Conservation (phyloP, 2,113 vertebrate genomes). For the Onychostruthus taczanowskii region DNA sequence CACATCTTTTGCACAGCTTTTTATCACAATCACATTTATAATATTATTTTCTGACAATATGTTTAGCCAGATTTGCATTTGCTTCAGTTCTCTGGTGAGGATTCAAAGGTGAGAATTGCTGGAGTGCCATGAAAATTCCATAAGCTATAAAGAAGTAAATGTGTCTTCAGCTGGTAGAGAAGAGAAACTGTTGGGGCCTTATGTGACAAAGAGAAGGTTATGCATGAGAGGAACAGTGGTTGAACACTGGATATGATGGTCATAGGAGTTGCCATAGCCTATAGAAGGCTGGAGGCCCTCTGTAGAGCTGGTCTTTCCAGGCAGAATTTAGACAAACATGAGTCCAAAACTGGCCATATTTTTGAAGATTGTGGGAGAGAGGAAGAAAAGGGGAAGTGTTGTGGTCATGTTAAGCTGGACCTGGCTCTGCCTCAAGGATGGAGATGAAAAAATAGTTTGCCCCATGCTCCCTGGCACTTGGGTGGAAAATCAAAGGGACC, state of each 20-base stretch:
- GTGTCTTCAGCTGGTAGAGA: background rate
- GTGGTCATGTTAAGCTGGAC: background rate
- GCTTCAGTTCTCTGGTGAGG: background rate
- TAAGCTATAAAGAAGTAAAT: background rate
- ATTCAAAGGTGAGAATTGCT: background rate
- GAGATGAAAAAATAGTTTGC: background rate
- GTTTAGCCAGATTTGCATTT: background rate
- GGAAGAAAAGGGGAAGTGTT: background rate
- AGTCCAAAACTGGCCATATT: background rate
- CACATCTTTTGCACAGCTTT: background rate
- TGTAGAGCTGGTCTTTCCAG: background rate
- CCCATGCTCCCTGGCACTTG: background rate
- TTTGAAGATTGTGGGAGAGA: background rate
- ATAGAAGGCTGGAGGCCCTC: background rate
- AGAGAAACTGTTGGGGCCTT: background rate
- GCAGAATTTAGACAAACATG: background rate
- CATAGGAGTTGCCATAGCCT: background rate
- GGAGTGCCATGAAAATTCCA: background rate
- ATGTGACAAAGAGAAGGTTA: background rate
- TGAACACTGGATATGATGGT: background rate
- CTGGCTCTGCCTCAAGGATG: background rate
- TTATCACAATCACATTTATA: background rate
- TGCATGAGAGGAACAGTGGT: background rate
- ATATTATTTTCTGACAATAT: background rate
- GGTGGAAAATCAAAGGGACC: slow-evolving; percentile 36